phyloP scores from a whole-genome alignment of 2,888 invertebrate species.

The Cacoxenus indagator region DNA sequence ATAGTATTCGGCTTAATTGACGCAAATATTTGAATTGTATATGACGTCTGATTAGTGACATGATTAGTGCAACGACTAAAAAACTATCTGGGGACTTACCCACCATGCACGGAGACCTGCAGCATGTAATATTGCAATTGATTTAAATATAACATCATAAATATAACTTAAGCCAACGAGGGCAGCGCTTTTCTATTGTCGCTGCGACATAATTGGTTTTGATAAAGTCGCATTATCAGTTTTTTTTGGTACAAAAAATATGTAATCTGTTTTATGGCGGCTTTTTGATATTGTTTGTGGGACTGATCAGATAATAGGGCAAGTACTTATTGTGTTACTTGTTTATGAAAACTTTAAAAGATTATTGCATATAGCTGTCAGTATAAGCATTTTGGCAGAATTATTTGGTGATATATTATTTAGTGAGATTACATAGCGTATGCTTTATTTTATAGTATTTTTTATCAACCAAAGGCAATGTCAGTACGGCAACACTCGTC shows the following conservation, averaged over 20 bases:
- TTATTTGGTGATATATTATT: neutral
- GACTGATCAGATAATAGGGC: neutral
- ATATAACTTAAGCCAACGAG: neutral
- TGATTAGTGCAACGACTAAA: neutral
- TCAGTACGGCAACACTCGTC: neutral
- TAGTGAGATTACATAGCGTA: neutral
- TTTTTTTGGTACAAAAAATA: too few relatives aligned
- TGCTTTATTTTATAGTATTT: too few relatives aligned
- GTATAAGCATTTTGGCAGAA: neutral
- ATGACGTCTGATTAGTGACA: neutral
- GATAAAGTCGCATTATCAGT: neutral
- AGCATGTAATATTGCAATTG: too few relatives aligned
- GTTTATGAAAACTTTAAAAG: too few relatives aligned
- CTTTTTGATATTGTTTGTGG: neutral
- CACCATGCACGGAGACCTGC: too few relatives aligned
- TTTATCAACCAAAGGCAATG: neutral
- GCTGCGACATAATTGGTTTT: too few relatives aligned
- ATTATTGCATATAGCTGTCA: too few relatives aligned
- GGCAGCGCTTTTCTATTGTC: too few relatives aligned
- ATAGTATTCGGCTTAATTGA: constrained; percentile 8
- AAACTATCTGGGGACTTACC: too few relatives aligned
- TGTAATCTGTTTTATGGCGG: neutral
- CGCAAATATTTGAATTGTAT: constrained; percentile 8
- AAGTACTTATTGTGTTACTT: neutral
- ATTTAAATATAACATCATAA: too few relatives aligned